These are phyloP conservation scores for Ormyrus nitidulus DNA, from an alignment of 2,888 invertebrate species.

Conservation along the genomic window DNA sequence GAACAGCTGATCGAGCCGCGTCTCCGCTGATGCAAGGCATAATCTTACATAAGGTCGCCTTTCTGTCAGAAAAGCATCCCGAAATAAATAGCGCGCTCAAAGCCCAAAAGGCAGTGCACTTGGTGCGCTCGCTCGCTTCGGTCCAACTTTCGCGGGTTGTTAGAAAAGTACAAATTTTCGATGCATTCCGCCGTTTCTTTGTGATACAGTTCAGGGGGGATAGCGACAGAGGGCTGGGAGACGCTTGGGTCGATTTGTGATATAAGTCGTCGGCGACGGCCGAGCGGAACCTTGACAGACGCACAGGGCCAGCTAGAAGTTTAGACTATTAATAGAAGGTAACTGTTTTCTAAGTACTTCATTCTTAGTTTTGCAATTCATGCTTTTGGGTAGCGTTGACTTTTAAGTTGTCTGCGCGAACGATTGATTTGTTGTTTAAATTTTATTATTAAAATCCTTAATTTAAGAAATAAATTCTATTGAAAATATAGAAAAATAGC, in stretches of 20 bases:
- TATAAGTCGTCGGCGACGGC: neutral
- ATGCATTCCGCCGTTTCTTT: neutral
- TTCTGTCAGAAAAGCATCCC: constrained; percentile 15
- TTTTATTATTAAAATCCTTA: neutral
- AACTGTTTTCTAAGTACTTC: neutral
- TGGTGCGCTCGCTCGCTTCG: neutral
- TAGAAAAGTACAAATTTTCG: neutral
- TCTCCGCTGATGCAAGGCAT: neutral
- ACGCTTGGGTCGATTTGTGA: too few relatives aligned
- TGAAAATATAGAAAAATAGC: too few relatives aligned
- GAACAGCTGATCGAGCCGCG: too few relatives aligned
- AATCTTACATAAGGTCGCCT: constrained; percentile 36
- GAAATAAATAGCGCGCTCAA: constrained; percentile 39
- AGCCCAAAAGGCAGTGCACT: constrained; percentile 17
- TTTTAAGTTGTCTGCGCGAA: neutral
- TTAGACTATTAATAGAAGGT: constrained; percentile 44
- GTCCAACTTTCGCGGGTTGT: too few relatives aligned
- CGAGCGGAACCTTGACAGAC: constrained; percentile 28
- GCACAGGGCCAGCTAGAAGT: neutral
- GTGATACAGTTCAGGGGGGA: too few relatives aligned
- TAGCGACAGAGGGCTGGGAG: too few relatives aligned
- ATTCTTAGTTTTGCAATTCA: too few relatives aligned
- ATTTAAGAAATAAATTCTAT: neutral
- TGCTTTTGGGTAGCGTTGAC: too few relatives aligned
- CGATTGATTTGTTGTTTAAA: neutral